phyloP scores from a whole-genome alignment of 2,888 invertebrate genomes.

The Diarsia mendica region DNA sequence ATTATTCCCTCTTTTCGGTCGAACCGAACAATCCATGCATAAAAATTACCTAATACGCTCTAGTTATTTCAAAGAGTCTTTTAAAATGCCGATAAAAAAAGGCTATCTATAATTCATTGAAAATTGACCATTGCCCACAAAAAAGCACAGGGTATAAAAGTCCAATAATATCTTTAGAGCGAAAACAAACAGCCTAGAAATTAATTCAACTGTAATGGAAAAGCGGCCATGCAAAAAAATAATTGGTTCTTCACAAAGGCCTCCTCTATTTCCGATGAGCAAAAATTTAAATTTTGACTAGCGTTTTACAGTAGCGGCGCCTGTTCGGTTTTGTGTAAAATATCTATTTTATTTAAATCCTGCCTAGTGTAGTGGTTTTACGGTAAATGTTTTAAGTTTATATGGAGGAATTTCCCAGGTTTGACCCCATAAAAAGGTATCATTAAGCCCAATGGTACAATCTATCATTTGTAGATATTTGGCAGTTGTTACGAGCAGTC shows the following conservation, averaged over 20 bases:
- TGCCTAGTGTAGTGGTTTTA: not conserved
- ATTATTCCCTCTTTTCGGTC: conserved; percentile 18
- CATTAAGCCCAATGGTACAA: too few relatives aligned
- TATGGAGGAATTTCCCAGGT: too few relatives aligned
- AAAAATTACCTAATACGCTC: conserved; percentile 56
- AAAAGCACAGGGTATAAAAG: conserved; percentile 60
- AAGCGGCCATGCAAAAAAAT: conserved; percentile 86
- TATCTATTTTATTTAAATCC: conserved; percentile 41
- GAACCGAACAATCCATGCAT: conserved; percentile 16
- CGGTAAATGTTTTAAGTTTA: not conserved
- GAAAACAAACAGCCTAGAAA: conserved; percentile 79
- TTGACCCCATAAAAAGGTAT: too few relatives aligned
- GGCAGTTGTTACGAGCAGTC: too few relatives aligned
- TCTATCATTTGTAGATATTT: too few relatives aligned
- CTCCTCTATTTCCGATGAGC: conserved; percentile 80
- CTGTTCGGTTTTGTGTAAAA: conserved; percentile 41
- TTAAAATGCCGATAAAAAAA: conserved; percentile 34
- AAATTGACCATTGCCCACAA: conserved; percentile 57
- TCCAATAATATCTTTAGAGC: conserved; percentile 73
- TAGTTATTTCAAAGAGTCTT: conserved; percentile 34
- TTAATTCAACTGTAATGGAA: conserved; percentile 83
- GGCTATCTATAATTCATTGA: conserved; percentile 43
- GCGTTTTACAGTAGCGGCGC: conserved; percentile 54
- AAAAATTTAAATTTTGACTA: conserved; percentile 74
- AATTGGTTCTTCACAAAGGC: conserved; percentile 85